Conservation (phyloP, 1,140 invertebrate species). For the Agraylea sexmaculata region DNA sequence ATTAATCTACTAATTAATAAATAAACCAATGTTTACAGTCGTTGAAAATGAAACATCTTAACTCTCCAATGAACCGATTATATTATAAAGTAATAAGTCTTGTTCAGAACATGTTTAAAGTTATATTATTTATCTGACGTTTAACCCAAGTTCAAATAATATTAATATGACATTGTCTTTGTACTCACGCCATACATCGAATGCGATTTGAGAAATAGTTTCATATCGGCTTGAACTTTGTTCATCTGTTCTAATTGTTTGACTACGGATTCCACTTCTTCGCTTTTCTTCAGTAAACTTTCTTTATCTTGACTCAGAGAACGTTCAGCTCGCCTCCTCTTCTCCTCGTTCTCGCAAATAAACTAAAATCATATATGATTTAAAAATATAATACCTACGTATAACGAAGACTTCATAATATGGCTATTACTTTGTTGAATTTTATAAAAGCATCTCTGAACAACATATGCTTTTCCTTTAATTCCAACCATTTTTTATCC, state of each 20-base stretch:
- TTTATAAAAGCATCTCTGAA: constrained; percentile 44
- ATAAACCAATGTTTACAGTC: too few species aligned
- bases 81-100: too few species aligned
- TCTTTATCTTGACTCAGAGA: constrained; percentile 41
- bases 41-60: too few species aligned
- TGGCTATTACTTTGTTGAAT: constrained; percentile 37
- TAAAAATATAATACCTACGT: neutral
- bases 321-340: constrained; percentile 40
- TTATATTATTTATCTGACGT: too few species aligned
- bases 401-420: neutral
- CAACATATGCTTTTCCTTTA: constrained; percentile 35
- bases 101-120: too few species aligned
- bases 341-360: constrained; percentile 44
- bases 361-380: constrained; percentile 26
- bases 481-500: constrained; percentile 40
- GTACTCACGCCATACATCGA: constrained; percentile 37
- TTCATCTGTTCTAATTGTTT: constrained; percentile 35
- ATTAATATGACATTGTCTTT: too few species aligned
- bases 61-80: too few species aligned
- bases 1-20: too few species aligned
- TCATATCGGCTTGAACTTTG: constrained; percentile 38
- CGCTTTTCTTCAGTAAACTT: constrained; percentile 28
- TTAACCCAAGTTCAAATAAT: too few species aligned
- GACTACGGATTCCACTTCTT: constrained; percentile 31
- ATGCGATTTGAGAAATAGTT: constrained; percentile 39